These are phyloP conservation scores for Procambarus clarkii DNA, from an alignment of 1,140 invertebrate genomes.

Conservation along the genomic window DNA sequence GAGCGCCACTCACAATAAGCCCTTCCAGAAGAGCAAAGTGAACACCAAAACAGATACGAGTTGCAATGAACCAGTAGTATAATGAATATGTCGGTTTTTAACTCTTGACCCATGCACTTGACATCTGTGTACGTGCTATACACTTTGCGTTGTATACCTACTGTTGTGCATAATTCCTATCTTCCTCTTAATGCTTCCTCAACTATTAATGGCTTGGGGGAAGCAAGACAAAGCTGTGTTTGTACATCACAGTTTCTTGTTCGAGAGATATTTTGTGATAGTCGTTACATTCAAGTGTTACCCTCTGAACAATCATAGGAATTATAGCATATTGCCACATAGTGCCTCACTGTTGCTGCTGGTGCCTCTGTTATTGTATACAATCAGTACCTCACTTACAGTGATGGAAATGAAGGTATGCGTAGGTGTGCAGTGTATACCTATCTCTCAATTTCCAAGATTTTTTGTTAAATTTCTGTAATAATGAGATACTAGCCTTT, in stretches of 20 bases:
- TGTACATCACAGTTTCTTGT: background rate
- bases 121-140: too few relatives aligned
- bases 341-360: constrained; percentile 54
- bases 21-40: too few relatives aligned
- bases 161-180: background rate
- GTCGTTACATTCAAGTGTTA: background rate
- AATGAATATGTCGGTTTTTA: too few relatives aligned
- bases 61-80: too few relatives aligned
- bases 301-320: constrained; percentile 47
- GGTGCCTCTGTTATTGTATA: constrained; percentile 39
- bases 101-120: too few relatives aligned
- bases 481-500: too few relatives aligned
- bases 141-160: background rate
- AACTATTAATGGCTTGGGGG: background rate
- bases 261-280: background rate
- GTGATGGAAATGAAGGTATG: too few relatives aligned
- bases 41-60: too few relatives aligned
- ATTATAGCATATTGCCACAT: constrained; percentile 40
- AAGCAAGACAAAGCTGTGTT: background rate
- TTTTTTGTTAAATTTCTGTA: too few relatives aligned
- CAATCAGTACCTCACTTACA: constrained; percentile 14
- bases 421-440: too few relatives aligned
- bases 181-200: background rate
- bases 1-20: too few relatives aligned
- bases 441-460: too few relatives aligned